Conservation (phyloP, 2,797 vertebrate species). For the Semaprochilodus insignis region DNA sequence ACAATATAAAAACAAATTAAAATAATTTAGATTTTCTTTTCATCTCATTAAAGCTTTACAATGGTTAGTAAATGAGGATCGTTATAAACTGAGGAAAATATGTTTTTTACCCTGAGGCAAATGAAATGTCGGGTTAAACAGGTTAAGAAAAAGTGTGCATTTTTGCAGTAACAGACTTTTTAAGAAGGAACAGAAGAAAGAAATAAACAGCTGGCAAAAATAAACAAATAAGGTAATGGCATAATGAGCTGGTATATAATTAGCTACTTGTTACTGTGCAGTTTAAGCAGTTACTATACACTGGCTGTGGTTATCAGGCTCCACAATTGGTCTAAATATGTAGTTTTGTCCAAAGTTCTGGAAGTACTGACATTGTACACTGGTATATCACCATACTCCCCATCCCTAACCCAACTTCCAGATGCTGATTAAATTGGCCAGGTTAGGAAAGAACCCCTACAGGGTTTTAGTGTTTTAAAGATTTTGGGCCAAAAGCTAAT, state of each 20-base stretch:
- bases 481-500: not conserved
- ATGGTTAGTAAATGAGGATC: too few species aligned
- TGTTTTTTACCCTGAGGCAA: too few species aligned
- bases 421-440: not conserved
- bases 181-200: not conserved
- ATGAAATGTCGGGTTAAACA: too few species aligned
- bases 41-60: too few species aligned
- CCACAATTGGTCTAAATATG: not conserved
- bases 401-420: not conserved
- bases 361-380: not conserved
- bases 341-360: not conserved
- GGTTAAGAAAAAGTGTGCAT: too few species aligned
- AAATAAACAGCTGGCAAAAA: not conserved
- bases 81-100: too few species aligned
- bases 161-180: not conserved
- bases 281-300: not conserved
- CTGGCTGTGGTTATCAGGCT: not conserved
- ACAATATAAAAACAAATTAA: too few species aligned
- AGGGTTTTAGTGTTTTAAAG: not conserved
- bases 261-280: not conserved
- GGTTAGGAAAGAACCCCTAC: not conserved
- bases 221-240: not conserved
- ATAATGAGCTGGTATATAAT: not conserved
- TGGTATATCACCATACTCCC: not conserved
- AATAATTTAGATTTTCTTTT: too few species aligned